Conservation (phyloP, 2,888 invertebrate species). For the Hirtodrosophila confusa region DNA sequence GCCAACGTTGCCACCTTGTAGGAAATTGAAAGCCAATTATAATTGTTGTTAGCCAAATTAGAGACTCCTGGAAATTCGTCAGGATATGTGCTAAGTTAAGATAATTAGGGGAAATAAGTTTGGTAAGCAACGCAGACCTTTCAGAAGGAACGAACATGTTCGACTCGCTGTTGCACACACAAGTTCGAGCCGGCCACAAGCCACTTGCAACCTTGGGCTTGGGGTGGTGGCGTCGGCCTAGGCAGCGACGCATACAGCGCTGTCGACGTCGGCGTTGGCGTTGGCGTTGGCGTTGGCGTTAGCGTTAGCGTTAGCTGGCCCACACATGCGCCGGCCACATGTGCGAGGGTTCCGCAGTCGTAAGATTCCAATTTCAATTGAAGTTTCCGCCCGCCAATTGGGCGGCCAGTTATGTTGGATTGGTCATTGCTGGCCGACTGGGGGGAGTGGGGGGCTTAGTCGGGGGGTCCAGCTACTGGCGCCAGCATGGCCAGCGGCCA, state of each 20-base stretch:
- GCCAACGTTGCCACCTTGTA: too few relatives aligned
- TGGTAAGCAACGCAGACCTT: not conserved
- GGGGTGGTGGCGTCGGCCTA: conserved; percentile 29
- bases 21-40: too few relatives aligned
- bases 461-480: conserved; percentile 23
- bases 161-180: conserved; percentile 14
- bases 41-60: not conserved
- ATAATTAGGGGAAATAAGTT: not conserved
- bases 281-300: conserved; percentile 1
- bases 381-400: conserved; percentile 68
- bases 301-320: conserved; percentile 16
- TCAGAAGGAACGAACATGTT: conserved; percentile 34
- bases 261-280: conserved; percentile 12
- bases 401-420: conserved; percentile 63
- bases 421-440: conserved; percentile 62
- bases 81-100: too few relatives aligned
- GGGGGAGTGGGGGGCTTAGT: not conserved
- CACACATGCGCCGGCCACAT: conserved; percentile 56
- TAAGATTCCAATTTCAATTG: conserved; percentile 55
- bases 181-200: conserved; percentile 49
- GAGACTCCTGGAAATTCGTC: not conserved
- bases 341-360: conserved; percentile 24
- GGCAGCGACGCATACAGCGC: conserved; percentile 39
- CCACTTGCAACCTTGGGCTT: conserved; percentile 8
- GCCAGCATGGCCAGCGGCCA: conserved; percentile 43